A percentile compares a stretch with the other conserved stretches of the same genome.
phyloP scores from a whole-genome alignment of 1,140 invertebrate genomes.

The Lethrus apterus region DNA sequence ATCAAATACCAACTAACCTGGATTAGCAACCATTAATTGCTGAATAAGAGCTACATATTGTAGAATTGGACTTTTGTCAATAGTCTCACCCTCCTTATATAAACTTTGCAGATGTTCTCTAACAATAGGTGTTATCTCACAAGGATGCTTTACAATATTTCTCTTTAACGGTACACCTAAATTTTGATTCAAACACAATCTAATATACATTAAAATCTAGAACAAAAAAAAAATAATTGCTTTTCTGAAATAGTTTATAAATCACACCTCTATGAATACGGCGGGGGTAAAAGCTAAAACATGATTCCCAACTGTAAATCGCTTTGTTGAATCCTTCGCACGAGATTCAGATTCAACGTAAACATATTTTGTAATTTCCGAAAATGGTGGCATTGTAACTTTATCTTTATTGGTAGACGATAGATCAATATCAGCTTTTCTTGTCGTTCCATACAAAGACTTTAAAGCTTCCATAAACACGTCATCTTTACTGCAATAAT shows the following conservation, averaged over 20 bases:
- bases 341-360: slow-evolving; percentile 39
- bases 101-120: slow-evolving; percentile 48
- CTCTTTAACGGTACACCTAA: slow-evolving; percentile 41
- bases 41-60: slow-evolving; percentile 60
- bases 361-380: slow-evolving; percentile 43
- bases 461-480: slow-evolving; percentile 65
- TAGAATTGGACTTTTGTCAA: slow-evolving; percentile 48
- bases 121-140: slow-evolving; percentile 54
- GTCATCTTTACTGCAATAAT: slow-evolving; percentile 62
- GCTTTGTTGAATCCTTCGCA: slow-evolving; percentile 38
- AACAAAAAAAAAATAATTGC: slow-evolving; percentile 27
- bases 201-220: slow-evolving; percentile 68
- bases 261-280: slow-evolving; percentile 55
- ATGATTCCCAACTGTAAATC: slow-evolving; percentile 54
- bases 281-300: slow-evolving; percentile 58
- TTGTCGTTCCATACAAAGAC: slow-evolving; percentile 52
- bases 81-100: slow-evolving; percentile 39
- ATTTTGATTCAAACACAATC: slow-evolving; percentile 60
- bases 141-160: slow-evolving; percentile 50
- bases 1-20: too few relatives aligned
- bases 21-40: slow-evolving; percentile 52
- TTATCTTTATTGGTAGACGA: slow-evolving; percentile 26
- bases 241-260: too few relatives aligned
- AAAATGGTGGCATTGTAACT: slow-evolving; percentile 39
- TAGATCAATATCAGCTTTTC: slow-evolving; percentile 34